Evolutionary conservation across 2,797 vertebrate species (phyloP).

Genomic region (Enteromius fasciolatus): DNA sequence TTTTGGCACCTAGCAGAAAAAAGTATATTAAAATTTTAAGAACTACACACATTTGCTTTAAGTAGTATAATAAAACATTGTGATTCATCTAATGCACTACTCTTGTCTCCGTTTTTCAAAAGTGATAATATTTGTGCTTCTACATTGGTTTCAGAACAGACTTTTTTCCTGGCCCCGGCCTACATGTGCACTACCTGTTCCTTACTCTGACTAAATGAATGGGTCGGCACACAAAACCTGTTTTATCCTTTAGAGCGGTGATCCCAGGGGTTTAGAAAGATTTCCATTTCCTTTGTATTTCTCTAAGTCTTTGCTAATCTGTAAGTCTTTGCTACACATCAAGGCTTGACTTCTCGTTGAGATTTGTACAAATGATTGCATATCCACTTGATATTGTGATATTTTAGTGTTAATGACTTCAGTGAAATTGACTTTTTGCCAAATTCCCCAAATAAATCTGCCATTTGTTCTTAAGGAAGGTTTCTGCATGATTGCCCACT

Average conservation of each 20-base stretch:
- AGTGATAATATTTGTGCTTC: not conserved
- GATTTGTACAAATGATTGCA: constrained; percentile 8
- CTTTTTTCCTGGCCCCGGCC: not conserved
- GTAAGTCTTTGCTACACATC: not conserved
- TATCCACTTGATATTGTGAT: constrained; percentile 1
- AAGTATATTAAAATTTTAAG: not conserved
- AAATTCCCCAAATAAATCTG: not conserved
- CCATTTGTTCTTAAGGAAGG: constrained; percentile 2
- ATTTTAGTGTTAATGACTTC: not conserved
- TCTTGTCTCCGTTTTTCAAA: constrained; percentile 5
- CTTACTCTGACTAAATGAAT: constrained; percentile 4
- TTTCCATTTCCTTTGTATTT: constrained; percentile 25
- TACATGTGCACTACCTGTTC: not conserved
- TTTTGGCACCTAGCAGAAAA: not conserved
- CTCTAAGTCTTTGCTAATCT: constrained; percentile 16
- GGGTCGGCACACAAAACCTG: not conserved
- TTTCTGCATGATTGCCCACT: not conserved
- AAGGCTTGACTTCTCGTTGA: constrained; percentile 26
- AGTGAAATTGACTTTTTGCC: not conserved
- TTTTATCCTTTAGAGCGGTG: constrained; percentile 7
- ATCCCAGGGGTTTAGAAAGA: constrained; percentile 7
- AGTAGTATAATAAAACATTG: not conserved
- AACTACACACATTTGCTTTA: not conserved
- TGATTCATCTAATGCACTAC: not conserved
- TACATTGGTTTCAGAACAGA: not conserved